These are phyloP conservation scores for Etia nguti DNA, from an alignment of 2,113 vertebrate genomes.

Conservation along the genomic window DNA sequence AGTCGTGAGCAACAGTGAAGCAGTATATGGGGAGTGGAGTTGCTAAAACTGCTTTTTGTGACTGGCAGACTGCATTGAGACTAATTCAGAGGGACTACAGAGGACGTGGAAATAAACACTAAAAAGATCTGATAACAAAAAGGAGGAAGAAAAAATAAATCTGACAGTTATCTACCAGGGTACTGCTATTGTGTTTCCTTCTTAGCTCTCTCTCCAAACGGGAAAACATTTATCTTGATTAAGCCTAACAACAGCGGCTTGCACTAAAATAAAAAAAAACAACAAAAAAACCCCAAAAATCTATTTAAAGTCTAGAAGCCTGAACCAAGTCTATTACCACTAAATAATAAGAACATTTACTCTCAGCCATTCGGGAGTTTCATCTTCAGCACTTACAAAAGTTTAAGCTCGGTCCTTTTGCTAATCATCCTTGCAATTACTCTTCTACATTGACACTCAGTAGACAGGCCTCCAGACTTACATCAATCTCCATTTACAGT, in stretches of 20 bases:
- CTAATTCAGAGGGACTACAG: not conserved
- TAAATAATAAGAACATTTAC: constrained; percentile 50
- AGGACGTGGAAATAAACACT: not conserved
- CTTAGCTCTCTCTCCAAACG: constrained; percentile 18
- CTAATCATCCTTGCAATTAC: constrained; percentile 45
- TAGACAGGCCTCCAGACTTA: constrained; percentile 38
- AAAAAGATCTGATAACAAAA: constrained; percentile 6
- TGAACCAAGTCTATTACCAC: constrained; percentile 49
- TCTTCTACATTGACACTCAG: constrained; percentile 27
- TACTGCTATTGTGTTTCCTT: constrained; percentile 12
- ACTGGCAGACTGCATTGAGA: not conserved
- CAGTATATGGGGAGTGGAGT: not conserved
- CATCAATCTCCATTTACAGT: constrained; percentile 33
- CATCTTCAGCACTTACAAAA: constrained; percentile 25
- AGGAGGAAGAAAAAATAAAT: constrained; percentile 8
- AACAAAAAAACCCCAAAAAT: not conserved
- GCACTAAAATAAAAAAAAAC: not conserved
- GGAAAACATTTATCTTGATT: constrained; percentile 20
- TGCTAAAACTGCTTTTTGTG: not conserved
- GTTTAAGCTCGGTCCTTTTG: constrained; percentile 12
- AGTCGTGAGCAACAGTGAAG: not conserved
- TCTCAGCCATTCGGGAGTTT: constrained; percentile 29
- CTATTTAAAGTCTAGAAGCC: constrained; percentile 56
- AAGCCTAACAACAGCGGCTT: constrained; percentile 37
- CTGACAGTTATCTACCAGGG: constrained; percentile 3